These are phyloP conservation scores for Isaurus tuberculatus DNA, from an alignment of 92 coral and sea anemone species.

Conservation along the genomic window DNA sequence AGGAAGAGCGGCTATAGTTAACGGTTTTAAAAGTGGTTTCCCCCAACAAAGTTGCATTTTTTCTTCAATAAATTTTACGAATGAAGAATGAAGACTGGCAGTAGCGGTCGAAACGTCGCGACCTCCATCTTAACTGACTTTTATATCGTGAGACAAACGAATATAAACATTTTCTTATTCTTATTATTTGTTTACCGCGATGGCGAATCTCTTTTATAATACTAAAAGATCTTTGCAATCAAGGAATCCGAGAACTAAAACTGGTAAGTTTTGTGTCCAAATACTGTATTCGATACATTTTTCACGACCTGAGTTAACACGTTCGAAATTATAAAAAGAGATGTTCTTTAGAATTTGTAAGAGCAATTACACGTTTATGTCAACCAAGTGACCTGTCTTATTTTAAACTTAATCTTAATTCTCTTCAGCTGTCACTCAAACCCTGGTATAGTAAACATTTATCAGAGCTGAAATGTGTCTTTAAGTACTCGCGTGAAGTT, in stretches of 20 bases:
- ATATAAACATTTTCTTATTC: too few species aligned
- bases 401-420: not conserved
- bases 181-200: too few species aligned
- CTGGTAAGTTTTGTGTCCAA: not conserved
- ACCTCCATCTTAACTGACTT: too few species aligned
- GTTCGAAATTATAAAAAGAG: not conserved
- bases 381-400: not conserved
- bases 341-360: not conserved
- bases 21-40: too few species aligned
- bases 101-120: too few species aligned
- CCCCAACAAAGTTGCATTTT: too few species aligned
- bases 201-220: too few species aligned
- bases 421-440: constrained; percentile 24
- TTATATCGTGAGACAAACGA: too few species aligned
- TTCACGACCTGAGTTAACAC: not conserved
- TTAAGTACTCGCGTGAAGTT: not conserved
- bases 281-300: not conserved
- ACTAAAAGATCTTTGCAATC: not conserved
- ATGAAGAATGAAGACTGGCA: too few species aligned
- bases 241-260: not conserved
- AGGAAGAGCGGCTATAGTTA: too few species aligned
- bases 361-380: not conserved
- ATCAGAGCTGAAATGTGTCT: not conserved
- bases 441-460: not conserved
- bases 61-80: too few species aligned